Conservation (phyloP, 2,797 vertebrate genomes). For the Xyrichtys novacula region DNA sequence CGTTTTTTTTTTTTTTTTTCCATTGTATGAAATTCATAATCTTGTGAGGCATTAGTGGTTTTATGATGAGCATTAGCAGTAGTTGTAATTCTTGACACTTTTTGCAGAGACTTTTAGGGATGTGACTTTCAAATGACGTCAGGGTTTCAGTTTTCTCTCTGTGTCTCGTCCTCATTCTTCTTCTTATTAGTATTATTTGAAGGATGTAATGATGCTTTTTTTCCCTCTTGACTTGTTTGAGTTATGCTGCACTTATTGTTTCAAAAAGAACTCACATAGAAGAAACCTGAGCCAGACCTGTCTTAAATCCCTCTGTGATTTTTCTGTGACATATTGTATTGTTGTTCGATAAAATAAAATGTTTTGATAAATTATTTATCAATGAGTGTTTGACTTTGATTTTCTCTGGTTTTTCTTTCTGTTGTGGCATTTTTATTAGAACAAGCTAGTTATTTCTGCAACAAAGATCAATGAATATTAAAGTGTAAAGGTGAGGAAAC, state of each 20-base stretch:
- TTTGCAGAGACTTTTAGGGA: constrained; percentile 76
- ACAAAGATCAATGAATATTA: no score
- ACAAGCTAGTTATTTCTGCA: no score
- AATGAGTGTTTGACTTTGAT: constrained; percentile 2
- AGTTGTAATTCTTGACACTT: constrained; percentile 80
- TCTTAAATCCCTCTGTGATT: constrained; percentile 91
- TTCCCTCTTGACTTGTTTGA: constrained; percentile 70
- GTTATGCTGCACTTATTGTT: constrained; percentile 85
- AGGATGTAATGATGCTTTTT: constrained; percentile 67
- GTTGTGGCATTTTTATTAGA: no score
- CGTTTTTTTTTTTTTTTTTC: constrained; percentile 50
- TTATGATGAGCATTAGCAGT: constrained; percentile 79
- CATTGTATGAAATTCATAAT: constrained; percentile 79
- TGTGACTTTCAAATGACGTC: constrained; percentile 75
- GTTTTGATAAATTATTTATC: constrained; percentile 83
- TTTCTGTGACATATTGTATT: constrained; percentile 92
- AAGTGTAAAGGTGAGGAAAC: no score
- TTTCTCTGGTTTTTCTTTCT: constrained; percentile 10
- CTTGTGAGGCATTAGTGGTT: constrained; percentile 81
- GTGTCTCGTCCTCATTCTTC: constrained; percentile 67
- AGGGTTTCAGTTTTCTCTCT: constrained; percentile 56
- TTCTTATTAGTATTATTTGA: constrained; percentile 75
- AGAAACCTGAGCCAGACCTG: constrained; percentile 89
- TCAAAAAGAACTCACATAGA: constrained; percentile 76
- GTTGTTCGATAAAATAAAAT: constrained; percentile 83